Evolutionary conservation across 1,140 invertebrate species (phyloP).

Genomic region (Sitobion miscanthi): DNA sequence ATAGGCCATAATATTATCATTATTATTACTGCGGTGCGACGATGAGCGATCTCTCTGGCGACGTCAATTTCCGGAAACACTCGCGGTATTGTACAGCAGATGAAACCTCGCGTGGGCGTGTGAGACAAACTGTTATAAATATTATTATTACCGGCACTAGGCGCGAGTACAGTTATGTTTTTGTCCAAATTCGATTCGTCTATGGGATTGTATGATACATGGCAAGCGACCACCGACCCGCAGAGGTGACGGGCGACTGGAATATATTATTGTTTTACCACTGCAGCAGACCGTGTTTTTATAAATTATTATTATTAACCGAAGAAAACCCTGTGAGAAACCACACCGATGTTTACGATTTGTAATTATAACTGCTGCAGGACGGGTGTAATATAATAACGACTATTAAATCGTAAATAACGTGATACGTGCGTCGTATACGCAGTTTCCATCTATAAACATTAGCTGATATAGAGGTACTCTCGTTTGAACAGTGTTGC

Average conservation of each 20-base stretch:
- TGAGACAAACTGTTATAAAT: background rate
- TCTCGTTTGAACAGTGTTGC: background rate
- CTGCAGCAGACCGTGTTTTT: background rate
- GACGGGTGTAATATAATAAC: too few relatives aligned
- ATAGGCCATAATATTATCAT: background rate
- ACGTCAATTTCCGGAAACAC: background rate
- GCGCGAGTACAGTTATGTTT: background rate
- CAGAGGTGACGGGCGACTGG: too few relatives aligned
- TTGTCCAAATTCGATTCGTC: slow-evolving; percentile 11
- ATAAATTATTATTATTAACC: background rate
- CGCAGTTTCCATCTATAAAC: background rate
- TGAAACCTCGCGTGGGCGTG: background rate
- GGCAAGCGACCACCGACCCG: background rate
- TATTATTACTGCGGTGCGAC: too few relatives aligned
- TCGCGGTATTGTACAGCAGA: background rate
- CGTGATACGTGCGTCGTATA: background rate
- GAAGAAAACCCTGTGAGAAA: background rate
- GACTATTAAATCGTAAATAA: background rate
- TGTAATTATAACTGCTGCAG: background rate
- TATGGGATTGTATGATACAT: background rate
- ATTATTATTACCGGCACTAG: background rate
- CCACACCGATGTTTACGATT: background rate
- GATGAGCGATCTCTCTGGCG: background rate
- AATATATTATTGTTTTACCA: background rate
- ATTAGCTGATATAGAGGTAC: background rate